phyloP scores from a whole-genome alignment of 1,140 invertebrate species.

The Cyrtorhinus lividipennis region DNA sequence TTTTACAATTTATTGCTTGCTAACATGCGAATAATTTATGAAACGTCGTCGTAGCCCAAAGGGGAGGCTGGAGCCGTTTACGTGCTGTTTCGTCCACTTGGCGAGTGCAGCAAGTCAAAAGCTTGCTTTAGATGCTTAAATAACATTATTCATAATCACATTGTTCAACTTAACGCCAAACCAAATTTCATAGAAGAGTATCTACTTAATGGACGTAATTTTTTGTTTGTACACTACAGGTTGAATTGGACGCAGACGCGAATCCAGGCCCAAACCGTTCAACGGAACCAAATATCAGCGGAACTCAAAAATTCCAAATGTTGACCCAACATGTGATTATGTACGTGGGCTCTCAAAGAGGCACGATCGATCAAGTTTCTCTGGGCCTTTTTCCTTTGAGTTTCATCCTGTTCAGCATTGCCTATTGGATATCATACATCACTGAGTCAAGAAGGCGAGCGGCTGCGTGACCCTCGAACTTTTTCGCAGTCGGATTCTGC shows the following conservation, averaged over 20 bases:
- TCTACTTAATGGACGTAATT: too few species aligned
- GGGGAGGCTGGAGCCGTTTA: too few species aligned
- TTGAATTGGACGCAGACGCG: slow-evolving; percentile 12
- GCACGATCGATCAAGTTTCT: slow-evolving; percentile 39
- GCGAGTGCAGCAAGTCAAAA: neutral
- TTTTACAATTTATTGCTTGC: too few species aligned
- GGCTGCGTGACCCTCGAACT: slow-evolving; percentile 10
- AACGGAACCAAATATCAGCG: slow-evolving; percentile 1
- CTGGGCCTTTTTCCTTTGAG: slow-evolving; percentile 51
- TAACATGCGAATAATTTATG: too few species aligned
- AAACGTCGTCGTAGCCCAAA: too few species aligned
- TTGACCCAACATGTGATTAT: slow-evolving; percentile 36
- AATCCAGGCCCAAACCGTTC: slow-evolving; percentile 4
- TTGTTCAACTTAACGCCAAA: neutral
- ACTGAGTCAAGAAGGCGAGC: slow-evolving; percentile 34
- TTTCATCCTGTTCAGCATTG: slow-evolving; percentile 46
- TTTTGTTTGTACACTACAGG: neutral
- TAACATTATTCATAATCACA: neutral
- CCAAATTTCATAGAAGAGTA: neutral
- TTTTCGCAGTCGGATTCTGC: neutral
- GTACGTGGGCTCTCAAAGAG: slow-evolving; percentile 40
- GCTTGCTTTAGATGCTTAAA: neutral
- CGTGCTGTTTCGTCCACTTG: neutral
- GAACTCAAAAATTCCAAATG: slow-evolving; percentile 29
- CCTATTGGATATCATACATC: slow-evolving; percentile 54